Evolutionary conservation across 2,113 vertebrate genomes (phyloP).

Genomic region (Scartelaos histophorus): DNA sequence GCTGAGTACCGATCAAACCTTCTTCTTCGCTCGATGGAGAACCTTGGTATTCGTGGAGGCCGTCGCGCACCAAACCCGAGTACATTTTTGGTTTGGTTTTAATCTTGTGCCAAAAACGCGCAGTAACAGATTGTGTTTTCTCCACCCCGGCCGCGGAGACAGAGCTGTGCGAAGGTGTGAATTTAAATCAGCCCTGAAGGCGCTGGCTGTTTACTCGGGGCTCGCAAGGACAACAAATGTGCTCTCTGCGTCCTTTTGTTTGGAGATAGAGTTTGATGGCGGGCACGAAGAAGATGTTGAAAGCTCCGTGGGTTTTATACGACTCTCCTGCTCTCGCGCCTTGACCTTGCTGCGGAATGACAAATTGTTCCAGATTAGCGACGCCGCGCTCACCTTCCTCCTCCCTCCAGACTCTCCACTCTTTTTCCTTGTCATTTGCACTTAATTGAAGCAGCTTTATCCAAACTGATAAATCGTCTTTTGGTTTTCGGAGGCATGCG

Average conservation of each 20-base stretch:
- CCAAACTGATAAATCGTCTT: slow-evolving; percentile 12
- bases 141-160: slow-evolving; percentile 1
- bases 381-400: slow-evolving; percentile 8
- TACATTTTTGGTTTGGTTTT: background rate
- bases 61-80: background rate
- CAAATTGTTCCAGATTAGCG: slow-evolving; percentile 8
- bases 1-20: background rate
- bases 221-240: slow-evolving; percentile 11
- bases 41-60: background rate
- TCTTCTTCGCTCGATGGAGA: background rate
- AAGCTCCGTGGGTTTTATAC: background rate
- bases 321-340: background rate
- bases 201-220: slow-evolving; percentile 6
- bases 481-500: background rate
- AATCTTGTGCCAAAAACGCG: slow-evolving; percentile 4
- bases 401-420: slow-evolving; percentile 1
- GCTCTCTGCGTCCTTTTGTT: slow-evolving; percentile 10
- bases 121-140: slow-evolving; percentile 7
- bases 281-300: background rate
- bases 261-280: slow-evolving; percentile 9
- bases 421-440: slow-evolving; percentile 10
- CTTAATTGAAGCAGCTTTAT: slow-evolving; percentile 11
- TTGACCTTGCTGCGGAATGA: slow-evolving; percentile 9
- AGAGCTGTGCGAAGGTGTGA: slow-evolving; percentile 8
- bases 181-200: slow-evolving; percentile 12